phyloP scores from a whole-genome alignment of 2,113 vertebrate genomes.

The Psilopsiagon aymara region DNA sequence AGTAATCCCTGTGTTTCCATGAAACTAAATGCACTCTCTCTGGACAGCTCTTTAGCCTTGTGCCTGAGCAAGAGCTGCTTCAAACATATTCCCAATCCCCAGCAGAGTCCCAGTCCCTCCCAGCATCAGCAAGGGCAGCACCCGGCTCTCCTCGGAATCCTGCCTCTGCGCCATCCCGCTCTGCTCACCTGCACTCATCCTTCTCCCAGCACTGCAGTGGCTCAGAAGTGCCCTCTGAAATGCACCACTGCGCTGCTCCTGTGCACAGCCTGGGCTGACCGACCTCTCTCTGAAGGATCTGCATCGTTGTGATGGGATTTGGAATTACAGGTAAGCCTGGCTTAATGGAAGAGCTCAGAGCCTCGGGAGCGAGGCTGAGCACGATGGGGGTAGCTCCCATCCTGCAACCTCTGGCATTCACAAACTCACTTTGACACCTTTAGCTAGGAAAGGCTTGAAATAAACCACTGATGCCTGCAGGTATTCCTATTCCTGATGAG shows the following conservation, averaged over 20 bases:
- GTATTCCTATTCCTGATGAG: not conserved
- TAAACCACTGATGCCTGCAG: not conserved
- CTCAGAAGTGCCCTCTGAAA: not conserved
- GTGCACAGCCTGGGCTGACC: not conserved
- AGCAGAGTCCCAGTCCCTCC: not conserved
- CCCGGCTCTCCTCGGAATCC: not conserved
- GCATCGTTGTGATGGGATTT: not conserved
- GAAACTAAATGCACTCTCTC: not conserved
- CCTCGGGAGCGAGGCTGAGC: not conserved
- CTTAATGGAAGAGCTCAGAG: not conserved
- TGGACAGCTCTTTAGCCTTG: not conserved
- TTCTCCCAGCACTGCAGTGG: not conserved
- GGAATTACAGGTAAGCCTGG: not conserved
- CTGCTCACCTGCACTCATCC: not conserved
- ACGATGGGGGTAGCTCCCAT: rapidly evolving
- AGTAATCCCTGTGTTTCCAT: not conserved
- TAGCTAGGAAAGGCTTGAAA: not conserved
- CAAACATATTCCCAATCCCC: not conserved
- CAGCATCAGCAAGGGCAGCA: not conserved
- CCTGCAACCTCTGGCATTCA: not conserved
- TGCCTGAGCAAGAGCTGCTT: not conserved
- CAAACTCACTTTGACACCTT: not conserved
- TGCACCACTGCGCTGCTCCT: not conserved
- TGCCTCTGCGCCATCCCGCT: not conserved
- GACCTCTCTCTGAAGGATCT: not conserved